Base-by-base conservation (phyloP, 1,140 invertebrate genomes). In the Papilio aristodemus region DNA sequence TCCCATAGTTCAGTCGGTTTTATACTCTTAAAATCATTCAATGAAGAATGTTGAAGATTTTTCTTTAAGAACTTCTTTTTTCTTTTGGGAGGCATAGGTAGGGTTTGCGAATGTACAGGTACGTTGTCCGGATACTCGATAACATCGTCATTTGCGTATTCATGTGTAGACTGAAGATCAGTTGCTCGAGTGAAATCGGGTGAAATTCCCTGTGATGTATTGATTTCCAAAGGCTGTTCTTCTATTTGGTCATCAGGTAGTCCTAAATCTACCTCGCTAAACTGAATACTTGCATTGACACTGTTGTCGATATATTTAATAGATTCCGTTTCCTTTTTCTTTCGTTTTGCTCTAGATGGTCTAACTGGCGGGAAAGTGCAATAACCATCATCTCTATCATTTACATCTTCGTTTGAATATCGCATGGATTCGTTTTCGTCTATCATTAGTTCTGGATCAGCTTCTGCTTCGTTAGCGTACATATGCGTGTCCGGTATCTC, bases 361-460 rank as follows among this genome's bases (percentile, higher is more conserved):
- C 92, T 76, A 1, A 92, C 86, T 8, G 92, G 92, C 25, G 92
- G 92, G 76, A 91, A 92, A 73, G 91, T 92, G 60, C 92, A 92
- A 78, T 92, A 92, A 43, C 90, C 90, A 73, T 92, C 91, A 74
- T 92, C 91, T 80, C 83, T 87, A 70, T 91, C 91, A 68, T 90
- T 87, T 58, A 92, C 74, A 67, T 90, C 84, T 73, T 88, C 86
- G 22, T 75, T 84, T 50, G 85, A 87, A 80, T 88, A 89, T 62
- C 72, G 78, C 32, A 86, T 78, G 50, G 72, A 73, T 67, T 91
- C 83, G 70, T 84, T 86, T 71, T 93, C 91, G 54, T 93, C 87
- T 63, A 83, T 76, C 71, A 84, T 81, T 43, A 86, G 70, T 67
- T 91, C 89, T 54, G 85, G 76, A 68, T 91, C 86, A 39, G 71